Conservation (phyloP, 2,113 vertebrate genomes). For the Bombycilla garrulus region DNA sequence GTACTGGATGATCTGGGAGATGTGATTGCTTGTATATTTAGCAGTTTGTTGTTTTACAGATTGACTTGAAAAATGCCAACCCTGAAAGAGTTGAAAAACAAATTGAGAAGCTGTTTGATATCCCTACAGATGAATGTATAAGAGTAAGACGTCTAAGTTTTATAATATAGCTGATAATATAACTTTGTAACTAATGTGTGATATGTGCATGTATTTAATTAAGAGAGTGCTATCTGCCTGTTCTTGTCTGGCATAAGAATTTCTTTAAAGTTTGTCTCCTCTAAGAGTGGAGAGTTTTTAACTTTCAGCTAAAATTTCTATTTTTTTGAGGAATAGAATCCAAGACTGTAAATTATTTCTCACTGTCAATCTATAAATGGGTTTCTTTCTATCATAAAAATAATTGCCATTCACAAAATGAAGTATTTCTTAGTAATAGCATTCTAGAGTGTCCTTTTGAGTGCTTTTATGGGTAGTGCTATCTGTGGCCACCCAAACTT, state of each 20-base stretch:
- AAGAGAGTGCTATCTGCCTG: background rate
- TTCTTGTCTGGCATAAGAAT: background rate
- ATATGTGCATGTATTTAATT: background rate
- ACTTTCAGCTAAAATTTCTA: background rate
- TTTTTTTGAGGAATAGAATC: background rate
- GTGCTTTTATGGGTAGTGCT: background rate
- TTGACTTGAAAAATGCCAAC: slow-evolving; percentile 95
- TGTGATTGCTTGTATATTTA: background rate
- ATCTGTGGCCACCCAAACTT: background rate
- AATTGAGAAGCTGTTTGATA: slow-evolving; percentile 94
- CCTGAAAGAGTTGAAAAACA: slow-evolving; percentile 90
- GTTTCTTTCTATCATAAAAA: background rate
- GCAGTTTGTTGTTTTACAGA: slow-evolving; percentile 73
- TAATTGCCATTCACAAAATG: background rate
- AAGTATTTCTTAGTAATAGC: background rate
- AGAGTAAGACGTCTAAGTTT: slow-evolving; percentile 73
- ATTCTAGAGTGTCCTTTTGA: background rate
- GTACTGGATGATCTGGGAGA: background rate
- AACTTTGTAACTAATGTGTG: background rate
- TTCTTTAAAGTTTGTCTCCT: background rate
- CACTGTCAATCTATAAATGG: background rate
- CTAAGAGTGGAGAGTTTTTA: background rate
- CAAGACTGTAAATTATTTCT: background rate
- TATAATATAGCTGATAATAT: background rate
- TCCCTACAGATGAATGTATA: slow-evolving; percentile 87